Evolutionary conservation across 2,797 vertebrate genomes (phyloP).

Genomic region (Epinephelus coioides): DNA sequence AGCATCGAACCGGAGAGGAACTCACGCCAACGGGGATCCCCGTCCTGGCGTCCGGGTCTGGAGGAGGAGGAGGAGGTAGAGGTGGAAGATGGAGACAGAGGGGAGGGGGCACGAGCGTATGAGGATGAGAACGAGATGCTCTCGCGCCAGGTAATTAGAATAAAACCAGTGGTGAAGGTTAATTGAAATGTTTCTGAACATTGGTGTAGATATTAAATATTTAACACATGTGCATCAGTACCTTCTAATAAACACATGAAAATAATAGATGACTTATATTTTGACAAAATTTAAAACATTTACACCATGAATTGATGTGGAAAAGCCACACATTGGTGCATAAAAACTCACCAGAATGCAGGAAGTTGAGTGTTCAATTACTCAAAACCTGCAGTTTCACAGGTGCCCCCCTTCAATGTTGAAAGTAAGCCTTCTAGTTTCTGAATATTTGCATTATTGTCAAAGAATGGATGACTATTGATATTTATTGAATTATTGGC

Average conservation of each 20-base stretch:
- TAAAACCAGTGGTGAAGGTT: background rate
- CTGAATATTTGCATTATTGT: background rate
- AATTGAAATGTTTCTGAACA: background rate
- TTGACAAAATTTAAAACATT: too few species aligned
- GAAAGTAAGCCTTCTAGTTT: background rate
- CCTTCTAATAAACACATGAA: too few species aligned
- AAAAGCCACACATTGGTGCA: too few species aligned
- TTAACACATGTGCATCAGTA: too few species aligned
- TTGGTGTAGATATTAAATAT: background rate
- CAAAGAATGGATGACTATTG: background rate
- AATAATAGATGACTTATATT: too few species aligned
- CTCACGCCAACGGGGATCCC: conserved; percentile 9
- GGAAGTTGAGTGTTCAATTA: too few species aligned
- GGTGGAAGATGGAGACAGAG: conserved; percentile 26
- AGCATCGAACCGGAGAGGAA: conserved; percentile 77
- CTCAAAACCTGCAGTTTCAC: too few species aligned
- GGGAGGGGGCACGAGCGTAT: conserved; percentile 46
- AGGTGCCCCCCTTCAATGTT: too few species aligned
- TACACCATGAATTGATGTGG: too few species aligned
- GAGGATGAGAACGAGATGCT: conserved; percentile 81
- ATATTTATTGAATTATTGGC: background rate
- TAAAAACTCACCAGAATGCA: too few species aligned
- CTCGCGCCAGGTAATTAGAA: conserved; percentile 67
- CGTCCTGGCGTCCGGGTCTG: conserved; percentile 27
- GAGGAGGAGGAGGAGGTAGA: conserved; percentile 31